Evolutionary conservation across 1,140 invertebrate genomes (phyloP).

Genomic region (Acyrthosiphon pisum): DNA sequence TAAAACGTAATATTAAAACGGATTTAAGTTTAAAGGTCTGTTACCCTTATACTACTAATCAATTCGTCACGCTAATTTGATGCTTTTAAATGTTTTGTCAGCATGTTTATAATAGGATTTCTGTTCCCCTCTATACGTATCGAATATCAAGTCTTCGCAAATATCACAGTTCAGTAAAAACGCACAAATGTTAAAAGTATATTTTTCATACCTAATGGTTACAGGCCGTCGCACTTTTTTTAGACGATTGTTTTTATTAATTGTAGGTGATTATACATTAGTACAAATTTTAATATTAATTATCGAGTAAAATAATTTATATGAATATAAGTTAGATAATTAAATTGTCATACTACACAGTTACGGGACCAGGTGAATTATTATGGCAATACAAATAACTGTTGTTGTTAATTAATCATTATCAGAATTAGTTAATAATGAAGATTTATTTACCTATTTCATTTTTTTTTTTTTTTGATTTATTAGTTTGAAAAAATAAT

Average conservation of each 20-base stretch:
- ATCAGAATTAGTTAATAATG: background rate
- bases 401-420: background rate
- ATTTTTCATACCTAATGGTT: background rate
- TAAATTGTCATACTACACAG: background rate
- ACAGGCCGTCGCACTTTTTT: background rate
- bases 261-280: background rate
- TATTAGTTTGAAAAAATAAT: background rate
- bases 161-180: slow-evolving; percentile 7
- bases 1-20: slow-evolving; percentile 18
- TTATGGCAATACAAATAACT: background rate
- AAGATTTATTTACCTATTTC: background rate
- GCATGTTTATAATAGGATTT: slow-evolving; percentile 51
- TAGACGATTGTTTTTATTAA: background rate
- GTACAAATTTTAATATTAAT: background rate
- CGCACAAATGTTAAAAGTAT: background rate
- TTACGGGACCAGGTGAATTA: background rate
- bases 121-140: background rate
- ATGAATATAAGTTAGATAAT: background rate
- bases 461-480: background rate
- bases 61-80: slow-evolving; percentile 40
- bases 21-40: slow-evolving; percentile 30
- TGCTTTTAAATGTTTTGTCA: slow-evolving; percentile 49
- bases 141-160: background rate
- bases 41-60: slow-evolving; percentile 31
- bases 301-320: background rate